Evolutionary conservation across 2,888 invertebrate species (phyloP).

Genomic region (Hofmannophila pseudospretella): DNA sequence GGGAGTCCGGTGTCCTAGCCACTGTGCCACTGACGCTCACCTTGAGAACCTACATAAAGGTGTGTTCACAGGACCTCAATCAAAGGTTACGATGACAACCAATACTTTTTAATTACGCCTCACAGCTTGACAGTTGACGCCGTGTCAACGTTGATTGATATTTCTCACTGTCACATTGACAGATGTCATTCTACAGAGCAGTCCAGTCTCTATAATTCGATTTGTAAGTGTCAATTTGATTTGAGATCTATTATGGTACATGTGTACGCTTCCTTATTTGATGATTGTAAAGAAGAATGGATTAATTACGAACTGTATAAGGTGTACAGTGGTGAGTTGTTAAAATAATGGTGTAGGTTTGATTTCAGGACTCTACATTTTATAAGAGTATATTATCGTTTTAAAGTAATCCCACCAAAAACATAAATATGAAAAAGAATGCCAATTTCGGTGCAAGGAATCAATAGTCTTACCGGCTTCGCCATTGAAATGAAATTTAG

Average conservation of each 20-base stretch:
- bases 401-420: too few species aligned
- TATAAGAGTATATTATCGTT: too few species aligned
- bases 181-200: slow-evolving; percentile 3
- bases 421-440: too few species aligned
- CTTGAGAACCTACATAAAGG: slow-evolving; percentile 11
- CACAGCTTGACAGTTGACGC: slow-evolving; percentile 26
- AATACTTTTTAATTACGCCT: slow-evolving; percentile 27
- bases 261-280: slow-evolving; percentile 9
- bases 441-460: too few species aligned
- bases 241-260: slow-evolving; percentile 1
- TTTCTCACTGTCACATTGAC: slow-evolving; percentile 15
- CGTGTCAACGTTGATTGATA: slow-evolving; percentile 32
- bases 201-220: background rate
- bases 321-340: too few species aligned
- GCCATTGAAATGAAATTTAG: too few species aligned
- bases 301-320: too few species aligned
- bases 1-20: too few species aligned
- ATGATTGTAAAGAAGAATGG: background rate
- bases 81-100: slow-evolving; percentile 24
- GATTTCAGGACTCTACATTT: too few species aligned
- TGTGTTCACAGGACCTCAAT: slow-evolving; percentile 25
- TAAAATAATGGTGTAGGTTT: too few species aligned
- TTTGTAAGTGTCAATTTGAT: slow-evolving; percentile 7
- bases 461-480: too few species aligned
- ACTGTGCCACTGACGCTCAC: too few species aligned